These are phyloP conservation scores for Embidobia sp. DNA, from an alignment of 2,888 invertebrate genomes.

Conservation along the genomic window DNA sequence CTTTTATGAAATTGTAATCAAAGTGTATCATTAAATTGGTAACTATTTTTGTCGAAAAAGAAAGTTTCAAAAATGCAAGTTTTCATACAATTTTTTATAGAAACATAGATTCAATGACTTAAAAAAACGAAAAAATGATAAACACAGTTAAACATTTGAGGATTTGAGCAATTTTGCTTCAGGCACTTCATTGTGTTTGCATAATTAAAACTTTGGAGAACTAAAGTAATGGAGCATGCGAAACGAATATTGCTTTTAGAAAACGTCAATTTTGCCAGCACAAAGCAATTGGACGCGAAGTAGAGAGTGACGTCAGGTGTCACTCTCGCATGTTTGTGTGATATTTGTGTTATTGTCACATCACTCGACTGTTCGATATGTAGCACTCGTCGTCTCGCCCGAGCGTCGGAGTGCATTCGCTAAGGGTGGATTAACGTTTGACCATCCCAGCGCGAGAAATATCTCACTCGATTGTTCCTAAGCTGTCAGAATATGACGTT, in stretches of 20 bases:
- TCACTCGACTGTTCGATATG: constrained; percentile 51
- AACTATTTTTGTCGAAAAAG: too few relatives aligned
- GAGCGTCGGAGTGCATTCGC: constrained; percentile 28
- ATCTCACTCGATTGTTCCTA: constrained; percentile 42
- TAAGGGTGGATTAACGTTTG: constrained; percentile 55
- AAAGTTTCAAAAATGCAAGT: too few relatives aligned
- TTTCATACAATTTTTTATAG: too few relatives aligned
- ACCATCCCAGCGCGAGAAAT: constrained; percentile 32
- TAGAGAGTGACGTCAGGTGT: constrained; percentile 42
- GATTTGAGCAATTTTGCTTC: too few relatives aligned
- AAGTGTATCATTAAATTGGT: too few relatives aligned
- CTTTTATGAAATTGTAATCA: too few relatives aligned
- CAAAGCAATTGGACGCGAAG: constrained; percentile 37
- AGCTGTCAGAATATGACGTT: constrained; percentile 47
- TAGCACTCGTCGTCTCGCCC: constrained; percentile 44
- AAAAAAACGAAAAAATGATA: too few relatives aligned
- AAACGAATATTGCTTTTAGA: constrained; percentile 2
- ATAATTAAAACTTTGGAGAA: too few relatives aligned
- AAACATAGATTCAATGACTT: too few relatives aligned
- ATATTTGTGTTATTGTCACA: constrained; percentile 55
- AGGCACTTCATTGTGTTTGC: too few relatives aligned
- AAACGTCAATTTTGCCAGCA: constrained; percentile 25
- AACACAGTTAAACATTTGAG: too few relatives aligned
- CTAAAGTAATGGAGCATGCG: not conserved
- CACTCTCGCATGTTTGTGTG: constrained; percentile 30